Conservation (phyloP, 2,113 vertebrate genomes). For the Lophura nycthemera region DNA sequence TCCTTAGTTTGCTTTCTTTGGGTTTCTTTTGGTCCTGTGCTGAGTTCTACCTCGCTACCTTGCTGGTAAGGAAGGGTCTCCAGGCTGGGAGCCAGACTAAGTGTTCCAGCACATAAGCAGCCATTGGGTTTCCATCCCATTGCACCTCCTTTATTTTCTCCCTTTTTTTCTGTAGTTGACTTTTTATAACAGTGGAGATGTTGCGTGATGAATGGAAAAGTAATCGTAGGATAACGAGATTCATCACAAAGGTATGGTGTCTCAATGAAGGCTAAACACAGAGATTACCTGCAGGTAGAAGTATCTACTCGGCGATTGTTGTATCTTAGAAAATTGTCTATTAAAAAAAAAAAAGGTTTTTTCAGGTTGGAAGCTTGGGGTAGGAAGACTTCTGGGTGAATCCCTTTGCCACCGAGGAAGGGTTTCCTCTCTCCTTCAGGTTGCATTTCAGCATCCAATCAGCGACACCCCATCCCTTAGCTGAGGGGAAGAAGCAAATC, state of each 20-base stretch:
- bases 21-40: neutral
- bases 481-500: neutral
- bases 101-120: fast-evolving
- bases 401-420: fast-evolving
- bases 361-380: neutral
- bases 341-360: neutral
- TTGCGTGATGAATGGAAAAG: neutral
- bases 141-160: neutral
- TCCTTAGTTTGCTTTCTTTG: neutral
- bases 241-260: neutral
- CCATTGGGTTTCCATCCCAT: neutral
- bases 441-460: neutral
- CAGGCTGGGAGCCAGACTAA: neutral
- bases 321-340: slow-evolving; percentile 12
- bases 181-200: neutral
- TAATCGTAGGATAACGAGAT: neutral
- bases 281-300: slow-evolving; percentile 38
- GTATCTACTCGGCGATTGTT: slow-evolving; percentile 26
- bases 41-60: neutral
- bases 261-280: slow-evolving; percentile 29
- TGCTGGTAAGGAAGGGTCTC: neutral
- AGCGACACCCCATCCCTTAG: neutral
- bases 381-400: neutral
- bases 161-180: neutral
- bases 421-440: neutral